Conservation (phyloP, 2,113 vertebrate genomes). For the Genyomyrus donnyi region DNA sequence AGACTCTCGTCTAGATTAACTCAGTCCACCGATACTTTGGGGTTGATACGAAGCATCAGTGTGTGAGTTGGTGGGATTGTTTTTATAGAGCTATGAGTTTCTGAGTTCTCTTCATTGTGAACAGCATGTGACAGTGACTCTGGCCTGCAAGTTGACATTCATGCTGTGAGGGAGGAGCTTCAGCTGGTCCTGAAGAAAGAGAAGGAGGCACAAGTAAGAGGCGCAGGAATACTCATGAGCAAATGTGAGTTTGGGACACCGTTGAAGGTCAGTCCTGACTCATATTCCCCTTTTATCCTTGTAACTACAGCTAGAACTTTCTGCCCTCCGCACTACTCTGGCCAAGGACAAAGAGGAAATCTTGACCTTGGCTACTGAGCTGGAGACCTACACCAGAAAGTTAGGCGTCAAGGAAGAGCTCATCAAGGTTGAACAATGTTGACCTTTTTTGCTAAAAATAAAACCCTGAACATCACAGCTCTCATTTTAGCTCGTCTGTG, state of each 20-base stretch:
- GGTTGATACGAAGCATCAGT: background rate
- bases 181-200: constrained; percentile 68
- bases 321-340: constrained; percentile 58
- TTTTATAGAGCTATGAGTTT: background rate
- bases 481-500: constrained; percentile 6
- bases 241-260: background rate
- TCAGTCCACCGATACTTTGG: background rate
- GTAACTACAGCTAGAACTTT: constrained; percentile 58
- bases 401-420: constrained; percentile 74
- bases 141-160: constrained; percentile 62
- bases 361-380: constrained; percentile 60
- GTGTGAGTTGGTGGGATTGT: background rate
- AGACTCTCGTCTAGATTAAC: background rate
- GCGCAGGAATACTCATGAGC: background rate
- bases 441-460: background rate
- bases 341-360: constrained; percentile 58
- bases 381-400: constrained; percentile 69
- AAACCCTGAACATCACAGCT: background rate
- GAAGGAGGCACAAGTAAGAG: constrained; percentile 69
- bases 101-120: background rate
- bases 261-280: background rate
- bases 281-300: background rate
- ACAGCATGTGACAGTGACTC: constrained; percentile 12
- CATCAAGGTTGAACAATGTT: constrained; percentile 65
- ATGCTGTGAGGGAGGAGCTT: constrained; percentile 71